Evolutionary conservation across 2,797 vertebrate species (phyloP), one percentile per base, ranked within the genome.

Genomic region (Buphagus erythrorhynchus): DNA sequence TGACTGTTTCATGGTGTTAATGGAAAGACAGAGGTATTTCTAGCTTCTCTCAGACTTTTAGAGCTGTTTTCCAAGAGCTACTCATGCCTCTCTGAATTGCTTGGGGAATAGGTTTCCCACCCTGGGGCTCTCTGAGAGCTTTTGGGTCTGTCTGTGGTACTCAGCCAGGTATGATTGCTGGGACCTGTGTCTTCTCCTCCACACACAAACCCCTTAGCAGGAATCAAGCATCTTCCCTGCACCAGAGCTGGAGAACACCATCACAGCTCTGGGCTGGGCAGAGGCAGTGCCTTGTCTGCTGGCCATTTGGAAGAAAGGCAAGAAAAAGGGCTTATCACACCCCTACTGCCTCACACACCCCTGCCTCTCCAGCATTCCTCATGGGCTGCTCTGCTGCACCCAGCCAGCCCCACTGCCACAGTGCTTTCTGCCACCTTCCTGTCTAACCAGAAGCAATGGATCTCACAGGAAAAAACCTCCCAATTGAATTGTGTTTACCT

Each of bases 91-190:
- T 17, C 55, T 10, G 51, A 74, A 43, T 29, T 55, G 19, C 43
- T 67, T 7, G 2, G 43, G 52, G 0, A 0, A 35, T 3, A 33
- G 9, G 13, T 76, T 88, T 72, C 45, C 36, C 21, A 11, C 10
- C 24, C 40, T 1, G 2, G 38, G 21, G 21, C 20, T 62, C 29
- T 17, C 45, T 7, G 5, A 65, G 38, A 57, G 28, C n/a, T 71
- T 48, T 68, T 3, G 10, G 19, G 21, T 12, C 9, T 18, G 43
- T 36, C 46, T 48, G 15, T 40, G 33, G 14, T 33, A n/a, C 29
- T 42, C 9, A 7, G 67, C 18, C 4, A 5, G 3, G 18, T 3
- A 7, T 1, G 7, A 14, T 5, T 4, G 0, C 42, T 46, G 45
- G n/a, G 33, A 26, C 31, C 33, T 31, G 24, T 33, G n/a, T 18